phyloP scores from a whole-genome alignment of 2,888 invertebrate species.

The Drosophila eohydei region DNA sequence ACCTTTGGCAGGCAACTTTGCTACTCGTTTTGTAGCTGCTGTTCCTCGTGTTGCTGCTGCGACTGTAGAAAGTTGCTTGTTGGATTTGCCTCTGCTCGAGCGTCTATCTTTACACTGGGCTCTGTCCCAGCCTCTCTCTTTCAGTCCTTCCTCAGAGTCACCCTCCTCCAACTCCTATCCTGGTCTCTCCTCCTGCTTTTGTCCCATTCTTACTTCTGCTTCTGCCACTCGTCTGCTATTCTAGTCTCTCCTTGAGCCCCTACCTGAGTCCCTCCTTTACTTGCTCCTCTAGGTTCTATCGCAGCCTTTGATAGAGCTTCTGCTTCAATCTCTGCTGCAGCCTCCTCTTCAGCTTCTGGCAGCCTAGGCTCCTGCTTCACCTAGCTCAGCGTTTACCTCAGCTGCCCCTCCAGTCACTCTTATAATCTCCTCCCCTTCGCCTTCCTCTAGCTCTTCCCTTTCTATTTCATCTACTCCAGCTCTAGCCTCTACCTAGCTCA shows the following conservation, averaged over 20 bases:
- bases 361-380: not conserved
- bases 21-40: conserved; percentile 74
- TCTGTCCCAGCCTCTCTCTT: not conserved
- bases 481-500: not conserved
- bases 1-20: conserved; percentile 74
- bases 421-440: not conserved
- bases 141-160: not conserved
- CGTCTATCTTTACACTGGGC: not conserved
- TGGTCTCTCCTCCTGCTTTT: not conserved
- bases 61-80: conserved; percentile 23
- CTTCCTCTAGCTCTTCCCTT: not conserved
- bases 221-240: not conserved
- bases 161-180: not conserved
- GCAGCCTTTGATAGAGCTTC: not conserved
- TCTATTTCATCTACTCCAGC: not conserved
- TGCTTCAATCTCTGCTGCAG: not conserved
- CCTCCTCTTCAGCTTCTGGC: not conserved
- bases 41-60: conserved; percentile 1
- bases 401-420: not conserved
- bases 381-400: not conserved
- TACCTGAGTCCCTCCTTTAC: not conserved
- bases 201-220: not conserved
- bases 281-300: not conserved
- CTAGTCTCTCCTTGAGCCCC: not conserved
- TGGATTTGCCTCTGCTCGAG: conserved; percentile 15